Percentiles rank a stretch among this genome's conserved stretches.
Conservation (phyloP, 2,113 vertebrate species). For the Thamnophis sirtalis region DNA sequence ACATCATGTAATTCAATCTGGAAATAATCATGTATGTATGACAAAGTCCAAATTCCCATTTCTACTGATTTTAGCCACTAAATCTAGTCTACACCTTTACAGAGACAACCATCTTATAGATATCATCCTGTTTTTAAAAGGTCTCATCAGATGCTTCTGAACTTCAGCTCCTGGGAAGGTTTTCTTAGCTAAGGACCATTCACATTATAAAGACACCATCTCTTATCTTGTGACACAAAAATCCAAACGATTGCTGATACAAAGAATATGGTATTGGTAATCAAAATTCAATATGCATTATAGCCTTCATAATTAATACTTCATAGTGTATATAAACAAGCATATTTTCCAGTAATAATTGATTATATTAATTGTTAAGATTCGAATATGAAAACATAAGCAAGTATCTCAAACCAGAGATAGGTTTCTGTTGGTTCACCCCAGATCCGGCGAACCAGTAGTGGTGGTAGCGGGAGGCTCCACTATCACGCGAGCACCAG, state of each 20-base stretch:
- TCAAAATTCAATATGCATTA: neutral
- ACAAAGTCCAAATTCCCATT: neutral
- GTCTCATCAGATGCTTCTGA: neutral
- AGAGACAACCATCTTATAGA: neutral
- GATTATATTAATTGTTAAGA: neutral
- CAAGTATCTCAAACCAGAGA: neutral
- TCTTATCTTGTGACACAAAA: neutral
- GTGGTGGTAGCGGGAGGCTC: no score
- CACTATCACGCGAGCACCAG: no score
- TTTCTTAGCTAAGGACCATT: neutral
- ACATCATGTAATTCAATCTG: neutral
- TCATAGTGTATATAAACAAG: neutral
- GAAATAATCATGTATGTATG: neutral
- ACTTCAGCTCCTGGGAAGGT: neutral
- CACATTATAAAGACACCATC: neutral
- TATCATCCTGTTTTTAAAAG: neutral
- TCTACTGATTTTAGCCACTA: neutral
- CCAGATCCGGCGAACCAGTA: no score
- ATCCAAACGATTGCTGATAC: neutral
- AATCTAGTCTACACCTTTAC: neutral
- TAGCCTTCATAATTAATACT: no score
- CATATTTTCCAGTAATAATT: neutral
- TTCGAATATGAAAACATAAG: neutral
- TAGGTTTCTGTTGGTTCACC: no score
- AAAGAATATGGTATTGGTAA: neutral